These are phyloP conservation scores for Arion vulgaris DNA, from an alignment of 1,140 invertebrate genomes.

Conservation along the genomic window DNA sequence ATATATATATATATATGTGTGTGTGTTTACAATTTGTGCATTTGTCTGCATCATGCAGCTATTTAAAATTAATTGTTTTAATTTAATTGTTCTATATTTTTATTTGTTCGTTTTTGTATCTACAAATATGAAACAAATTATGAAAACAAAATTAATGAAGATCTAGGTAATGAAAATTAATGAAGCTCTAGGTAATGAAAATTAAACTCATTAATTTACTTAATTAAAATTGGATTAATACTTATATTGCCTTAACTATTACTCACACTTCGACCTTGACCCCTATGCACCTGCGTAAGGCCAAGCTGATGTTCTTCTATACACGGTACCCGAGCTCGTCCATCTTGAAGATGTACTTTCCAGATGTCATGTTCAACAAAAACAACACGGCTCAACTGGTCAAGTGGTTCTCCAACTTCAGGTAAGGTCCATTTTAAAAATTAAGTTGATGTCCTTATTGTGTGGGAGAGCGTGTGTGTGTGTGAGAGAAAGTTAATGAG, in stretches of 20 bases:
- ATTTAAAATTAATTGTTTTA: too few species aligned
- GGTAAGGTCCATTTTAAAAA: conserved; percentile 84
- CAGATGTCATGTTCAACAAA: conserved; percentile 99
- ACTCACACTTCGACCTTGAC: conserved; percentile 80
- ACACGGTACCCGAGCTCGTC: conserved; percentile 97
- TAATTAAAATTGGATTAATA: too few species aligned
- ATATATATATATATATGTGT: too few species aligned
- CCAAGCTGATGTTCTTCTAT: conserved; percentile 99
- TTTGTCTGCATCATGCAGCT: too few species aligned
- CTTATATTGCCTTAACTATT: conserved; percentile 66
- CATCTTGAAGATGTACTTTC: conserved; percentile 99
- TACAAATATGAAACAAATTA: too few species aligned
- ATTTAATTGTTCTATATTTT: too few species aligned
- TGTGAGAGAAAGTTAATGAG: not conserved
- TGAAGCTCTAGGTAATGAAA: too few species aligned
- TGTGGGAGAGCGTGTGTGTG: not conserved
- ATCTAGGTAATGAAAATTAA: too few species aligned
- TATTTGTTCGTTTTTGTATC: too few species aligned
- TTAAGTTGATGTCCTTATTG: not conserved
- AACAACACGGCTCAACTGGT: conserved; percentile 99
- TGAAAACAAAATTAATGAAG: too few species aligned
- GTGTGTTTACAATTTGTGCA: too few species aligned
- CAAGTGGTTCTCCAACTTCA: conserved; percentile 99
- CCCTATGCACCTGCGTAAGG: conserved; percentile 99
- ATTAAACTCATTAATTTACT: too few species aligned